Evolutionary conservation across 2,888 invertebrate species (phyloP).

Genomic region (Acleris sparsana): DNA sequence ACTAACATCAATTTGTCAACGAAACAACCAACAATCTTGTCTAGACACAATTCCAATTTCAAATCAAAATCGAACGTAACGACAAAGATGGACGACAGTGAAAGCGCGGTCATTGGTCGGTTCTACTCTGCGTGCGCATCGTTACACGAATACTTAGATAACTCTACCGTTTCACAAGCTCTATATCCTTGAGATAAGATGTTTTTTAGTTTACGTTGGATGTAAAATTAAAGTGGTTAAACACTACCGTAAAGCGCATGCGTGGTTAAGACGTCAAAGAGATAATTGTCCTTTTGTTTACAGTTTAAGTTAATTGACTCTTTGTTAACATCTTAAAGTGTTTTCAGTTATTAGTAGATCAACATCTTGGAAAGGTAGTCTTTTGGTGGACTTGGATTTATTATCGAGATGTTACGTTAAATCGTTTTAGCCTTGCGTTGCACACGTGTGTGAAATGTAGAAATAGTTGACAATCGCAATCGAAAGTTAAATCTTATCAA

Average conservation of each 20-base stretch:
- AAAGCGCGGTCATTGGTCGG: conserved; percentile 83
- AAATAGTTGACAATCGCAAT: no score
- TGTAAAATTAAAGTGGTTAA: conserved; percentile 50
- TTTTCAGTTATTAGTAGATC: conserved; percentile 15
- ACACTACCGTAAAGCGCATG: conserved; percentile 69
- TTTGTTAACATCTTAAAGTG: conserved; percentile 38
- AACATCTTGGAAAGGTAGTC: conserved; percentile 12
- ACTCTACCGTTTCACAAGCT: conserved; percentile 11
- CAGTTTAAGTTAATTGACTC: conserved; percentile 44
- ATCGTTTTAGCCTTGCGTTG: no score
- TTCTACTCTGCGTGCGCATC: conserved; percentile 70
- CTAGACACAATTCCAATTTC: conserved; percentile 64
- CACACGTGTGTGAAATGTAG: no score
- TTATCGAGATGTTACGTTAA: no score
- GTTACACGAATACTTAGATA: conserved; percentile 61
- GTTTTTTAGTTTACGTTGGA: conserved; percentile 29
- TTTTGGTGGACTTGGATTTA: no score
- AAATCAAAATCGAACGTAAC: conserved; percentile 61
- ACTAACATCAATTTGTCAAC: conserved; percentile 35
- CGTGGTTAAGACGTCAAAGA: conserved; percentile 66
- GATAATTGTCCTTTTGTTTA: conserved; percentile 78
- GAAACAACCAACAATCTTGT: conserved; percentile 32
- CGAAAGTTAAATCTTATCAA: no score
- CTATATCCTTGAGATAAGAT: conserved; percentile 40
- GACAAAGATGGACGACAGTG: conserved; percentile 74